Evolutionary conservation across 2,113 vertebrate species (phyloP), one percentile per base, ranked within the genome.

Genomic region (Rallus limicola): DNA sequence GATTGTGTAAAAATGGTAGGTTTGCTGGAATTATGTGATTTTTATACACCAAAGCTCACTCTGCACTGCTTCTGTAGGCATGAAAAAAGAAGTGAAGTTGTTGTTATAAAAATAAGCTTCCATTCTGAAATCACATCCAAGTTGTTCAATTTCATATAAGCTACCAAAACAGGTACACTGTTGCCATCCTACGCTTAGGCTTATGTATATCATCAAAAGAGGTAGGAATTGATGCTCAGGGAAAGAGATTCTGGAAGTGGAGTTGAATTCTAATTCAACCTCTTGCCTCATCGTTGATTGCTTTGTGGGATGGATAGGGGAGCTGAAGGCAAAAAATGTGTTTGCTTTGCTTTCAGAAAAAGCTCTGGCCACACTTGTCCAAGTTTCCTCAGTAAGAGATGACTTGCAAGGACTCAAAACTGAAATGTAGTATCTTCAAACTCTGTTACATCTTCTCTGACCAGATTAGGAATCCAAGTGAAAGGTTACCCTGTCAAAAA

Each of bases 191-290:
- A 2, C 82, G 53, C 48, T 86, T 83, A 68, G 82, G 36, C 34
- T 87, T 67, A 38, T 31, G 55, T 70, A 18, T 31, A 78, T 28
- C 38, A 60, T 82, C 46, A 70, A 74, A 74, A 38, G 34, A 53
- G 7, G 19, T 63, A 42, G 48, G 55, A 44, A 68, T 4, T 85
- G 70, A 76, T 68, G 74, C 36, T 71, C 62, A 52, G 56, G 23
- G 48, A 91, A 82, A 34, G 70, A 65, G 29, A 60, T 26, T 63
- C 28, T 53, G 74, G 33, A 91, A 87, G 16, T 48, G 48, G 44
- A 79, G 70, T 55, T 87, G 84, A 91, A 91, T 94, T 64, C 78
- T 91, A 85, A 91, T 87, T 72, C 58, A 17, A 5, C 24, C 15
- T 84, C 31, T 82, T 2, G 3, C 67, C 29, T 60, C 83, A 34